Evolutionary conservation across 2,113 vertebrate species (phyloP).

Genomic region (Serinus canaria): DNA sequence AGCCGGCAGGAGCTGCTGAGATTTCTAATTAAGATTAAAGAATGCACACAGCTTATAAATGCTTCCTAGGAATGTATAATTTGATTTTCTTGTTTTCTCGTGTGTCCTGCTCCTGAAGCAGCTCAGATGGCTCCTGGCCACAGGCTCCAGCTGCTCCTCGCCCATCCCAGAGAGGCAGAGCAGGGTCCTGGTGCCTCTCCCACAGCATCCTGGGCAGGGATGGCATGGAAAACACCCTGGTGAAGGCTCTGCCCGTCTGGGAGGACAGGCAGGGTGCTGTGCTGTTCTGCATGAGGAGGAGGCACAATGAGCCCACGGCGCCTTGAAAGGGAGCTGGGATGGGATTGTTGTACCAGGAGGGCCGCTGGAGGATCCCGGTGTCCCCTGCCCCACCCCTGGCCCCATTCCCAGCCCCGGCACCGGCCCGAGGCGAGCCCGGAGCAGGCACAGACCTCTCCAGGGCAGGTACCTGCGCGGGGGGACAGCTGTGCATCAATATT

Average conservation of each 20-base stretch:
- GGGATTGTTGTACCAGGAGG: not conserved
- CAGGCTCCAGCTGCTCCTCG: not conserved
- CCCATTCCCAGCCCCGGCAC: rapidly evolving
- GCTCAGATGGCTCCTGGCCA: not conserved
- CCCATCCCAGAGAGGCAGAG: too few relatives aligned
- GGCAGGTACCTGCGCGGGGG: constrained; percentile 25
- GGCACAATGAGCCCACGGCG: rapidly evolving
- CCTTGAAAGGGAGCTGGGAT: not conserved
- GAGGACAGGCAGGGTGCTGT: not conserved
- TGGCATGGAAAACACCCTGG: rapidly evolving
- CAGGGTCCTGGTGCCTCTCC: not conserved
- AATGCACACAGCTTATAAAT: constrained; percentile 62
- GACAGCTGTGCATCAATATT: constrained; percentile 76
- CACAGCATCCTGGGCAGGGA: rapidly evolving
- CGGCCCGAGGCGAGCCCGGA: rapidly evolving
- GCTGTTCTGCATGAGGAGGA: not conserved
- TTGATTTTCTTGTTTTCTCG: constrained; percentile 67
- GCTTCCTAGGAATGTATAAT: constrained; percentile 72
- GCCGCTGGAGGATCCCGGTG: rapidly evolving
- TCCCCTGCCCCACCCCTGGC: rapidly evolving
- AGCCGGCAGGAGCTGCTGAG: constrained; percentile 69
- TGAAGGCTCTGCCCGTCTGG: rapidly evolving
- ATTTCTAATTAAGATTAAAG: constrained; percentile 83
- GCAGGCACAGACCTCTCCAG: not conserved
- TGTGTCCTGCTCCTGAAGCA: constrained; percentile 8